Percentiles rank a stretch among this genome's conserved stretches.
Evolutionary conservation across 1,140 invertebrate genomes (phyloP).

Genomic region (Latrodectus geometricus): DNA sequence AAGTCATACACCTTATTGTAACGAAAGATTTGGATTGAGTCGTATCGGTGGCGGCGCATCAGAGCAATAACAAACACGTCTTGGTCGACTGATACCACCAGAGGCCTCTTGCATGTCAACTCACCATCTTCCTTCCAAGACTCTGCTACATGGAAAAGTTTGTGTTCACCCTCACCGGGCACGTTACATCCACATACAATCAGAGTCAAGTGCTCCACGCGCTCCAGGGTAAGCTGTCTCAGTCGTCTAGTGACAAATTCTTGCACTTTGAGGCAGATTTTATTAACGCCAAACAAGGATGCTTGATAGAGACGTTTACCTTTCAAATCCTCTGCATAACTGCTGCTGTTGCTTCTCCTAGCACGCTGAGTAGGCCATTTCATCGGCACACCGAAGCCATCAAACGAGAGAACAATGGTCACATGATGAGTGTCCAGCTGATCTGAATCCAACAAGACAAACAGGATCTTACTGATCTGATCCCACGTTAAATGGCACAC

Average conservation of each 20-base stretch:
- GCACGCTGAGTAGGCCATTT: slow-evolving; percentile 31
- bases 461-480: neutral
- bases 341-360: neutral
- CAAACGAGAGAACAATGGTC: slow-evolving; percentile 10
- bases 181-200: slow-evolving; percentile 5
- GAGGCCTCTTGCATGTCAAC: neutral
- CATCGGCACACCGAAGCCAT: neutral
- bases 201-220: too few relatives aligned
- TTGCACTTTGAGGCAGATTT: slow-evolving; percentile 10
- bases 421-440: neutral
- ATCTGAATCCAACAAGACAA: neutral
- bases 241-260: neutral
- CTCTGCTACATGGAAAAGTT: slow-evolving; percentile 3
- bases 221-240: too few relatives aligned
- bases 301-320: neutral
- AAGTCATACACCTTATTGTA: neutral
- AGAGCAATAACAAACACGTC: slow-evolving; percentile 22
- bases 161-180: too few relatives aligned
- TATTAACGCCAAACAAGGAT: slow-evolving; percentile 9
- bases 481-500: neutral
- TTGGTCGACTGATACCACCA: slow-evolving; percentile 2
- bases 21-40: slow-evolving; percentile 10
- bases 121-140: neutral
- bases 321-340: neutral
- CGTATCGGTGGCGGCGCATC: neutral